These are phyloP conservation scores for Tursiops truncatus DNA, from an alignment of 2,113 vertebrate genomes.

Conservation along the genomic window DNA sequence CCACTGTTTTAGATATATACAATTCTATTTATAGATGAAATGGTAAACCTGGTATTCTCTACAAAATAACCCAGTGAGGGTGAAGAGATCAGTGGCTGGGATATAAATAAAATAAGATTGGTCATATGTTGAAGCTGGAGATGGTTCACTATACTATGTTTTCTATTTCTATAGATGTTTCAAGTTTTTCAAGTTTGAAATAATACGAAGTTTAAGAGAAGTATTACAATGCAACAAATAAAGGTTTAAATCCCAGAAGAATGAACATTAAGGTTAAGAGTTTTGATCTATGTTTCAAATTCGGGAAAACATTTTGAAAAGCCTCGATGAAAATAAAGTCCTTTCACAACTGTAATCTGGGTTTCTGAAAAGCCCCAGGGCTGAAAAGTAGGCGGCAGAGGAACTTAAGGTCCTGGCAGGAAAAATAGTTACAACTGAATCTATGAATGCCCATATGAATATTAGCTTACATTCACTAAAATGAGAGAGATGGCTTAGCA, in stretches of 20 bases:
- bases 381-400: background rate
- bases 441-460: background rate
- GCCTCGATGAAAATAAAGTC: background rate
- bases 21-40: background rate
- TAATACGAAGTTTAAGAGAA: background rate
- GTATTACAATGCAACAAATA: background rate
- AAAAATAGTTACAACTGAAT: background rate
- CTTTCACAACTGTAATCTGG: background rate
- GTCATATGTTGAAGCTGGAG: background rate
- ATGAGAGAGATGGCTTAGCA: background rate
- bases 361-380: background rate
- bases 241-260: conserved; percentile 1
- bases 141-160: background rate
- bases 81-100: no score
- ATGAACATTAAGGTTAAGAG: background rate
- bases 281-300: conserved; percentile 22
- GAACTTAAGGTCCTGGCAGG: background rate
- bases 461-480: background rate
- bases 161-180: background rate
- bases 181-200: background rate
- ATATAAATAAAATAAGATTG: background rate
- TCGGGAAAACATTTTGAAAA: background rate
- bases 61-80: background rate
- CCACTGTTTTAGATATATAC: background rate
- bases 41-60: background rate